Evolutionary conservation across 2,888 invertebrate species (phyloP).

Genomic region (Drosophila kanekoi): DNA sequence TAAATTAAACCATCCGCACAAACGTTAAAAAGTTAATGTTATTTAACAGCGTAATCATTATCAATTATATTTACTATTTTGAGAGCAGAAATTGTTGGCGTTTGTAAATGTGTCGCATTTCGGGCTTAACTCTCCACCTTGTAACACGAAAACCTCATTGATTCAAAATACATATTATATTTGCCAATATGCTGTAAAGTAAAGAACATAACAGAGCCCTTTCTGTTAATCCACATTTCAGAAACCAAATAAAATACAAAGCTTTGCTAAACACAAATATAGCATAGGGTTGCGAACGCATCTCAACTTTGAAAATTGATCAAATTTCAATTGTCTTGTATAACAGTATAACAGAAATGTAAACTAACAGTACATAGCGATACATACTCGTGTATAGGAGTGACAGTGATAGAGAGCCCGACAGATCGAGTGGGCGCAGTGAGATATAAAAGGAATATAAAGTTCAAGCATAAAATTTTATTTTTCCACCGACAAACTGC

Average conservation of each 20-base stretch:
- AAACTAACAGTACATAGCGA: slow-evolving; percentile 17
- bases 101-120: slow-evolving; percentile 14
- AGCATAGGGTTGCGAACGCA: too few species aligned
- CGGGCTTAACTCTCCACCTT: not conserved
- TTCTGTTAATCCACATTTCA: too few species aligned
- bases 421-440: slow-evolving; percentile 9
- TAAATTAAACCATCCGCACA: slow-evolving; percentile 24
- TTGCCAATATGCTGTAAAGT: not conserved
- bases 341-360: slow-evolving; percentile 14
- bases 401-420: slow-evolving; percentile 11
- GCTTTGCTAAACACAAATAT: not conserved
- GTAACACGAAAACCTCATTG: not conserved
- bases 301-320: not conserved
- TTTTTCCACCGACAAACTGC: slow-evolving; percentile 69
- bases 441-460: slow-evolving; percentile 4
- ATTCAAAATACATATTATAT: not conserved
- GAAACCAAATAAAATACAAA: not conserved
- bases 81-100: slow-evolving; percentile 1
- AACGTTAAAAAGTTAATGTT: slow-evolving; percentile 25
- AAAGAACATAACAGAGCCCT: not conserved
- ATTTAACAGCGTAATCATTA: slow-evolving; percentile 24
- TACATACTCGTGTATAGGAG: not conserved
- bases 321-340: not conserved
- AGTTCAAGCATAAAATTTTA: slow-evolving; percentile 47
- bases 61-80: not conserved